Evolutionary conservation across 2,888 invertebrate genomes (phyloP).

Genomic region (Temnothorax ravouxi): DNA sequence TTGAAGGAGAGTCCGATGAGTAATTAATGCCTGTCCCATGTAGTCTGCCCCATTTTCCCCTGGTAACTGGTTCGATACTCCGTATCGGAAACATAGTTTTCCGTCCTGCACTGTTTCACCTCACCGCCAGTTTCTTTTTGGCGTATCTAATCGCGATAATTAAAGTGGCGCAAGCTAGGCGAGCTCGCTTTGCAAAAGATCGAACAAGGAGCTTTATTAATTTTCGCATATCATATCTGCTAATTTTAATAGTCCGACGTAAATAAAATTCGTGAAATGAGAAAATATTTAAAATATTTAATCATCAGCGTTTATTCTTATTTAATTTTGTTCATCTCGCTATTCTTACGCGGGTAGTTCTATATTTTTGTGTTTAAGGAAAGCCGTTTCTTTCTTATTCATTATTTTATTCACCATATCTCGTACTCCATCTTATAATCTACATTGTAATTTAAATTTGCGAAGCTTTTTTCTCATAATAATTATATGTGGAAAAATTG

Average conservation of each 20-base stretch:
- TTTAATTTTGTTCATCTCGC: neutral
- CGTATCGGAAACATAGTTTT: conserved; percentile 18
- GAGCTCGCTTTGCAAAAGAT: neutral
- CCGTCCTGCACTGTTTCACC: neutral
- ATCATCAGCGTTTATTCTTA: neutral
- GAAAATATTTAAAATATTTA: neutral
- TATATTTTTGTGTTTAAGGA: neutral
- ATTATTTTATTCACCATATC: neutral
- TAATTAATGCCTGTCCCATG: conserved; percentile 70
- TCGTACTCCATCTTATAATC: neutral
- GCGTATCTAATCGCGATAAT: neutral
- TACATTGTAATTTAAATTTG: conserved; percentile 1
- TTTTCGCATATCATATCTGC: neutral
- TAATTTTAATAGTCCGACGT: neutral
- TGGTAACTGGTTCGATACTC: conserved; percentile 18
- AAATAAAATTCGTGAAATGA: neutral
- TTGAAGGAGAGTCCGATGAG: conserved; percentile 71
- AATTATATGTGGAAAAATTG: neutral
- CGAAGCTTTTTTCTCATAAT: neutral
- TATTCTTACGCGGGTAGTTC: neutral
- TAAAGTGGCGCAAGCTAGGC: neutral
- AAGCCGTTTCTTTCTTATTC: neutral
- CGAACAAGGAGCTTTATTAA: neutral
- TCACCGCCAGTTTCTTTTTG: neutral
- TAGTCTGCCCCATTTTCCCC: conserved; percentile 49